These are phyloP conservation scores for Cinclus cinclus DNA, from an alignment of 2,113 vertebrate species.

Conservation along the genomic window DNA sequence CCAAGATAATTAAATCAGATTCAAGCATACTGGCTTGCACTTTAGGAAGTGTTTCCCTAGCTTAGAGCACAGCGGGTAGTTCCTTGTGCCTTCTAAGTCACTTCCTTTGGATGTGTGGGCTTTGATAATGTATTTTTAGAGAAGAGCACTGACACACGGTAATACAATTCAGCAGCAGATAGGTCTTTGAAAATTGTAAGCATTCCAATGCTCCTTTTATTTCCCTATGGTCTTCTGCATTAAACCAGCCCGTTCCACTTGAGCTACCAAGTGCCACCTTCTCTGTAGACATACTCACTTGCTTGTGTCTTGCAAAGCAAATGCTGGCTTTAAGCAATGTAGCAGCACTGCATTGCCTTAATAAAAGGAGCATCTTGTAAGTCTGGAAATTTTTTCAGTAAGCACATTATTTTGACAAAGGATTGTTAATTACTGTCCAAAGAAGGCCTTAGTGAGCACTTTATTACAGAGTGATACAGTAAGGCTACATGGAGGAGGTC, in stretches of 20 bases:
- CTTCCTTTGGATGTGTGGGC: not conserved
- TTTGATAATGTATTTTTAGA: not conserved
- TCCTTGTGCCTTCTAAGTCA: not conserved
- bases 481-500: not conserved
- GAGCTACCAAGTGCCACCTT: not conserved
- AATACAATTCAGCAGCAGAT: not conserved
- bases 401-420: not conserved
- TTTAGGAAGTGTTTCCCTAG: not conserved
- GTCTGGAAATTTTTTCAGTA: conserved; percentile 5
- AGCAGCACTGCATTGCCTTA: not conserved
- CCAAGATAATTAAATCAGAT: conserved; percentile 22
- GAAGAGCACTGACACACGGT: not conserved
- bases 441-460: not conserved
- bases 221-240: not conserved
- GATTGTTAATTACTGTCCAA: not conserved
- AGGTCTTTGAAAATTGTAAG: not conserved
- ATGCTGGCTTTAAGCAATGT: not conserved
- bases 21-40: not conserved
- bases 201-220: not conserved
- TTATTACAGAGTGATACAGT: not conserved
- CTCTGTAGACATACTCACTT: not conserved
- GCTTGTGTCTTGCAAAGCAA: not conserved
- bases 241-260: not conserved
- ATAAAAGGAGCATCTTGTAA: not conserved
- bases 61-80: not conserved